Conservation (phyloP, 2,888 invertebrate genomes). For the Chrysomela aeneicollis region DNA sequence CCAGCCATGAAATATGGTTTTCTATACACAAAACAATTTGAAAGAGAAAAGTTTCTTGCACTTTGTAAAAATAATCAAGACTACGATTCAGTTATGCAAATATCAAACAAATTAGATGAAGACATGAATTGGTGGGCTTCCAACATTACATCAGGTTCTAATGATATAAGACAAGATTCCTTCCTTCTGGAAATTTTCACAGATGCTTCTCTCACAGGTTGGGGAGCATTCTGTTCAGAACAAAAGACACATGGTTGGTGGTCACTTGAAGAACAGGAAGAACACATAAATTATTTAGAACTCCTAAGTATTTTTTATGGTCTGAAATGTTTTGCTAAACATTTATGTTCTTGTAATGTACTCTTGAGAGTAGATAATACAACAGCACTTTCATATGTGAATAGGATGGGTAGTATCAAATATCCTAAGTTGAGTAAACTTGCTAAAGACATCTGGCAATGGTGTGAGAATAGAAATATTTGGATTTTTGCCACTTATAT, state of each 20-base stretch:
- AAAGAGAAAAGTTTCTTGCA: slow-evolving; percentile 32
- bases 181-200: slow-evolving; percentile 9
- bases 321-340: background rate
- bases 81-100: slow-evolving; percentile 10
- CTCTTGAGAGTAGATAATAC: slow-evolving; percentile 17
- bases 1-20: slow-evolving; percentile 48
- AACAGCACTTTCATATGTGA: slow-evolving; percentile 36
- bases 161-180: background rate
- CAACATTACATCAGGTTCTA: background rate
- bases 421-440: slow-evolving; percentile 17
- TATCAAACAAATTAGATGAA: background rate
- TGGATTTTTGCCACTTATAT: slow-evolving; percentile 32
- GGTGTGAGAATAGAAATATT: slow-evolving; percentile 33
- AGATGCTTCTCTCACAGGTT: slow-evolving; percentile 21
- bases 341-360: background rate
- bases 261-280: background rate
- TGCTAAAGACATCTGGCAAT: slow-evolving; percentile 34
- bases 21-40: slow-evolving; percentile 46
- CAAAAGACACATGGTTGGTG: background rate
- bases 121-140: slow-evolving; percentile 15
- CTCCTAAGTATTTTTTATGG: background rate
- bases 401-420: slow-evolving; percentile 35
- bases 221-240: slow-evolving; percentile 13
- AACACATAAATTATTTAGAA: slow-evolving; percentile 5
- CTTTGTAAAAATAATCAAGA: slow-evolving; percentile 15